These are phyloP conservation scores for Podarcis raffonei DNA, from an alignment of 2,113 vertebrate genomes.

Conservation along the genomic window DNA sequence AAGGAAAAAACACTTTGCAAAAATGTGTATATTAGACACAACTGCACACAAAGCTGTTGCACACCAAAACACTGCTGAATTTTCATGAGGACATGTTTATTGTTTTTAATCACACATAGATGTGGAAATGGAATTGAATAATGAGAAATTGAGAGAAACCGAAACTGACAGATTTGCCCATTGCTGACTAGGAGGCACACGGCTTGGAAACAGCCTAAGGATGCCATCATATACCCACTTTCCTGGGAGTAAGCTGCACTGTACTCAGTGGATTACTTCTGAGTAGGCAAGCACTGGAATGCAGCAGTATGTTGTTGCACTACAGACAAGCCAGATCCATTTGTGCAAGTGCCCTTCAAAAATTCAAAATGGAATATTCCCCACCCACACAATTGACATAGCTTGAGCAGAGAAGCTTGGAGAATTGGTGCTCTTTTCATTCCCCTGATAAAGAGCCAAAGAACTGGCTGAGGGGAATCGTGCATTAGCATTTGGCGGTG, in stretches of 20 bases:
- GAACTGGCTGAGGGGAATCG: background rate
- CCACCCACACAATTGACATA: background rate
- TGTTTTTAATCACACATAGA: too few species aligned
- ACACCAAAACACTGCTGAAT: too few species aligned
- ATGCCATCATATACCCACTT: background rate
- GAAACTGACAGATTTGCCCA: too few species aligned
- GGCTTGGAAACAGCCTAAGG: background rate
- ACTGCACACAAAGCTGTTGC: too few species aligned
- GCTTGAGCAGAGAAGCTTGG: constrained; percentile 16
- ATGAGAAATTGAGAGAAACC: too few species aligned
- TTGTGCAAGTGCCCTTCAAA: background rate
- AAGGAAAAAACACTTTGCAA: too few species aligned
- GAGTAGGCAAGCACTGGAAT: background rate
- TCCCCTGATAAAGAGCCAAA: background rate
- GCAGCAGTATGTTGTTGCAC: fast-evolving
- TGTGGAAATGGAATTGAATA: too few species aligned
- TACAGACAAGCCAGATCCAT: background rate
- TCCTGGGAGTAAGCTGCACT: background rate
- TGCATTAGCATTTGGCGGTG: constrained; percentile 16
- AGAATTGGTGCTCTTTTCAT: background rate
- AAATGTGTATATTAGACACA: too few species aligned
- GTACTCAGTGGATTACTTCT: background rate
- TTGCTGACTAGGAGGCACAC: background rate
- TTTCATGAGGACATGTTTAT: too few species aligned
- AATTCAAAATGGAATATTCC: background rate